Percentiles rank a stretch among this genome's conserved stretches.
These are phyloP conservation scores for Caranx ignobilis DNA, from an alignment of 2,113 vertebrate genomes.

Conservation along the genomic window DNA sequence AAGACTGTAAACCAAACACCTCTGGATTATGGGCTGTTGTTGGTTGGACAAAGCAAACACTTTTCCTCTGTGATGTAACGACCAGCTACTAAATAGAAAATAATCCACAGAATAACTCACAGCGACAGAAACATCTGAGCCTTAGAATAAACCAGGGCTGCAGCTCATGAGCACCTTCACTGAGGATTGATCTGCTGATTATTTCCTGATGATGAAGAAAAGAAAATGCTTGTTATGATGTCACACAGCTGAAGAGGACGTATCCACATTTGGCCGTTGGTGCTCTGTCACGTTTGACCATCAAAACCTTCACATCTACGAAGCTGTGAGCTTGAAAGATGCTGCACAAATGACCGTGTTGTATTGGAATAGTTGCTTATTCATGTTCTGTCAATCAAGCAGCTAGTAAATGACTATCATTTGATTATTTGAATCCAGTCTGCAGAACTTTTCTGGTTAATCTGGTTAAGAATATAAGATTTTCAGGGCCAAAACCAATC, in stretches of 20 bases:
- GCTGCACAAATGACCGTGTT: not conserved
- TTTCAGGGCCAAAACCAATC: not conserved
- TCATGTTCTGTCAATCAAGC: not conserved
- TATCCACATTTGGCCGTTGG: too few relatives aligned
- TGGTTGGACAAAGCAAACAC: too few relatives aligned
- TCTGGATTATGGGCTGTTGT: not conserved
- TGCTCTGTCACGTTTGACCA: not conserved
- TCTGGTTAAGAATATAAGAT: not conserved
- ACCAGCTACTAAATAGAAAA: not conserved
- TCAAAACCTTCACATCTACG: not conserved
- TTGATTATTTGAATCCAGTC: not conserved
- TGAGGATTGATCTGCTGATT: fast-evolving
- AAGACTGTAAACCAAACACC: not conserved
- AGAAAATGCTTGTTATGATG: too few relatives aligned
- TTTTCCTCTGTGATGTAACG: too few relatives aligned
- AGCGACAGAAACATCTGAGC: not conserved
- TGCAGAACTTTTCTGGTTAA: not conserved
- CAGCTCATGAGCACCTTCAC: not conserved
- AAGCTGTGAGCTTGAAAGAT: not conserved
- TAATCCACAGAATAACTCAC: not conserved
- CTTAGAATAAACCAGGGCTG: not conserved
- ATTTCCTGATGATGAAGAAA: too few relatives aligned
- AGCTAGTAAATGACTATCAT: not conserved
- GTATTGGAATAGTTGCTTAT: not conserved
- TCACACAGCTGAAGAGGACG: too few relatives aligned